Base-by-base conservation (phyloP, 2,797 vertebrate genomes). In the Coregonus suidteri region DNA sequence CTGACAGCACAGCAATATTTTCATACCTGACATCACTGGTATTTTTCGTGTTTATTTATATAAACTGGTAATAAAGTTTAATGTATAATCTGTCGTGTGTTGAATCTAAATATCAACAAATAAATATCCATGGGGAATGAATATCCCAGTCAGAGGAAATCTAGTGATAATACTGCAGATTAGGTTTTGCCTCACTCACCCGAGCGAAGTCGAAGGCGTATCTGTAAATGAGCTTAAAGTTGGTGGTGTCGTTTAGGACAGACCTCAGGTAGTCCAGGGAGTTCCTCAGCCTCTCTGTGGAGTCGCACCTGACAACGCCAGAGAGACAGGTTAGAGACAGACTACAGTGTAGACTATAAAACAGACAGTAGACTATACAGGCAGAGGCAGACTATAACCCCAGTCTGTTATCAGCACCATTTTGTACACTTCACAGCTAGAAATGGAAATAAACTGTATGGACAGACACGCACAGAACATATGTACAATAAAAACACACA, bases 141-240 rank as follows among this genome's bases (percentile, higher is more conserved):
- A 64, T 11, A 25, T 11, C n/a, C 20, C 11, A 18, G 59, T 64
- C n/a, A n/a, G 56, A 59, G 18, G 18, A 59, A n/a, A 20, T 20
- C 56, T 59, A 59, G 18, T 59, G 56, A 59, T 20, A 9, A 59
- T 59, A 59, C 7, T 25, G 59, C 59, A 25, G 41, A 11, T 13
- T 47, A 1, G 7, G 9, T 15, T 34, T 31, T n/a, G n/a, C n/a
- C 74, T 30, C 82, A 96, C 98, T 97, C 89, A 99, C 98, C 95
- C 98, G 95, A 90, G 98, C 98, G 91, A 99, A 99, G 92, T 99
- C 98, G 94, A 99, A 99, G 51, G 98, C 98, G 0, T 99, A 99
- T 99, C 98, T 96, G 95, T 99, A 99, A 94, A 99, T 98, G 93
- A 98, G 98, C 91, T 99, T 99, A 95, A 99, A 99, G 93, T 96